Base-by-base conservation (phyloP, 2,888 invertebrate species). In the Oxytorus armatus region DNA sequence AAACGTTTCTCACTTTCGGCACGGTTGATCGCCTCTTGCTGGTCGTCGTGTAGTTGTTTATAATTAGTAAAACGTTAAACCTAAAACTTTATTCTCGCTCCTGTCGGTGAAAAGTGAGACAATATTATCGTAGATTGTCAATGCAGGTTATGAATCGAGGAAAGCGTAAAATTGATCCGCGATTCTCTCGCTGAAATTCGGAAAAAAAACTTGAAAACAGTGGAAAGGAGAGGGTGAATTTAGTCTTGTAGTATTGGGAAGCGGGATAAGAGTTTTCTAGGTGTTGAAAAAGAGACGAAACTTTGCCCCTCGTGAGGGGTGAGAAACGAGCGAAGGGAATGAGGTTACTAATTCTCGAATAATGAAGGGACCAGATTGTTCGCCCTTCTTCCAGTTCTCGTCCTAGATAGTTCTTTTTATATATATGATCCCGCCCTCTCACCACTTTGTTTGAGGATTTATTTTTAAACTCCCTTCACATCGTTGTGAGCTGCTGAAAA, bases 271-370 rank as follows among this genome's bases (percentile, higher is more conserved):
- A 77, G 77, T 68, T 81, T 77, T 65, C 73, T 70, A 79, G 73
- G 81, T 65, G 81, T 57, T 77, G 81, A 82, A 51, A 74, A 59
- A 80, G 72, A 81, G 79, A 68, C 33, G 76, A 74, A 83, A 81
- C 70, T 84, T 72, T 77, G 42, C 39, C 29, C n/a, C 68, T 33
- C 47, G 63, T 47, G 72, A 16, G 83, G 82, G 81, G 82, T 85
- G 84, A 66, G 83, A 82, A 83, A 83, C 59, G 81, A 82, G 84
- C 77, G 83, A 84, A 85, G 81, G 85, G 87, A 90, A 89, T 87
- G 88, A 90, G 91, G 90, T 90, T 90, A 90, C 91, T 90, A 91
- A 91, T 91, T 90, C 89, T 86, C 87, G 88, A 89, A 89, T 89
- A 90, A 90, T 90, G 90, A 91, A 90, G 89, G 90, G 89, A 89